phyloP scores from a whole-genome alignment of 2,113 vertebrate species.

The Pristiophorus japonicus region DNA sequence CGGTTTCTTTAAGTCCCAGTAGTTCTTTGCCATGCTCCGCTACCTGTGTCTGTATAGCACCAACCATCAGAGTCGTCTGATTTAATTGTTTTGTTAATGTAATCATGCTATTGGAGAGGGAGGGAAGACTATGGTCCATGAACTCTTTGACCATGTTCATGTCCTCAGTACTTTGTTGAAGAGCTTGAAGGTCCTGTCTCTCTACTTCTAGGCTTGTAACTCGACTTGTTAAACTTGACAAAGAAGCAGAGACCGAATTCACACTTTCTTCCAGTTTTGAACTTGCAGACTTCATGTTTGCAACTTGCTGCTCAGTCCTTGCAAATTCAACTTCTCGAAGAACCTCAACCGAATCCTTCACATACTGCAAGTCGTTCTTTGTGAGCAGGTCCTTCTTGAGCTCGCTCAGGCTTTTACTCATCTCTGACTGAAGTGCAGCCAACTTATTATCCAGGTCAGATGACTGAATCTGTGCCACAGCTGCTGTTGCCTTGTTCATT shows the following conservation, averaged over 20 bases:
- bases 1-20: slow-evolving; percentile 44
- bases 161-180: slow-evolving; percentile 37
- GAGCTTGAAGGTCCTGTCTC: neutral
- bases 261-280: neutral
- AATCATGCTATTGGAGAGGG: slow-evolving; percentile 41
- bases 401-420: slow-evolving; percentile 53
- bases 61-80: slow-evolving; percentile 38
- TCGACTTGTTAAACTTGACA: neutral
- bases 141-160: slow-evolving; percentile 41
- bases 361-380: slow-evolving; percentile 48
- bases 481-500: slow-evolving; percentile 52
- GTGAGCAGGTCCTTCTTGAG: slow-evolving; percentile 51
- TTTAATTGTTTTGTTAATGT: slow-evolving; percentile 44
- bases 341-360: slow-evolving; percentile 43
- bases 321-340: slow-evolving; percentile 46
- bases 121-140: slow-evolving; percentile 46
- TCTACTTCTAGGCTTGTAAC: neutral
- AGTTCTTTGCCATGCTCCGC: slow-evolving; percentile 46
- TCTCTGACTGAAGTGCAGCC: slow-evolving; percentile 54
- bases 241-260: neutral
- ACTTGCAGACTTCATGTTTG: neutral
- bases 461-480: slow-evolving; percentile 52
- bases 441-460: slow-evolving; percentile 58
- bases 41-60: slow-evolving; percentile 42
- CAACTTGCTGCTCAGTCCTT: slow-evolving; percentile 42